Evolutionary conservation across 2,888 invertebrate species (phyloP), one percentile per base, ranked within the genome.

Genomic region (Brachypalpus laphriformis): DNA sequence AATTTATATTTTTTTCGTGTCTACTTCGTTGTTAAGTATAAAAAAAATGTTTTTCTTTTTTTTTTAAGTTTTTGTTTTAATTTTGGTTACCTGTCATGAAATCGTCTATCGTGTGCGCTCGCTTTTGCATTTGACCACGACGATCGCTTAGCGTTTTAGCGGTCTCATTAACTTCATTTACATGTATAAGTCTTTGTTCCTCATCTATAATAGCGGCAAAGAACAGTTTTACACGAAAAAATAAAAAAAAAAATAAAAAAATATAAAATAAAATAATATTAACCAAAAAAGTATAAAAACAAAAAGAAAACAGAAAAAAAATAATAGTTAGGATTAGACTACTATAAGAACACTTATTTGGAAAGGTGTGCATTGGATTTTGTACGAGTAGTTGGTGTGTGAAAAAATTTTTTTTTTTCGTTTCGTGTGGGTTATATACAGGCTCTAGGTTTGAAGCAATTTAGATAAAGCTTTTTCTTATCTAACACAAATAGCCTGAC

Each of bases 51-150:
- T 57, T 31, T 49, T 59, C 59, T 59, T 37, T 61, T 51, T 59
- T 77, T 61, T 45, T n/a, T 71, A 47, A 47, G 18, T 51, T 81
- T 54, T 81, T 16, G 56, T 63, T 34, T 78, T 51, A 22, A 45
- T 57, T 65, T n/a, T 18, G 75, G 75, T 89, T 88, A 89, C 89
- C 89, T 89, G 88, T 88, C 89, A 89, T 89, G 82, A 89, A 89
- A 88, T 89, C 89, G 87, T 89, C 89, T 86, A 89, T 87, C 71
- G 89, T 89, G 86, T 89, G 89, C 77, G 89, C 89, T 87, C 89
- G 87, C 87, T 88, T 88, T 88, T 89, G 89, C 86, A 88, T 88
- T 81, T 88, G 88, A 81, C 87, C 87, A 87, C 89, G 88, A 86
- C 87, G 87, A 88, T 87, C 87, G 87, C 70, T 86, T 85, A 86